phyloP scores from a whole-genome alignment of 1,140 invertebrate genomes.

The Pseudomyrmex flavicornis region DNA sequence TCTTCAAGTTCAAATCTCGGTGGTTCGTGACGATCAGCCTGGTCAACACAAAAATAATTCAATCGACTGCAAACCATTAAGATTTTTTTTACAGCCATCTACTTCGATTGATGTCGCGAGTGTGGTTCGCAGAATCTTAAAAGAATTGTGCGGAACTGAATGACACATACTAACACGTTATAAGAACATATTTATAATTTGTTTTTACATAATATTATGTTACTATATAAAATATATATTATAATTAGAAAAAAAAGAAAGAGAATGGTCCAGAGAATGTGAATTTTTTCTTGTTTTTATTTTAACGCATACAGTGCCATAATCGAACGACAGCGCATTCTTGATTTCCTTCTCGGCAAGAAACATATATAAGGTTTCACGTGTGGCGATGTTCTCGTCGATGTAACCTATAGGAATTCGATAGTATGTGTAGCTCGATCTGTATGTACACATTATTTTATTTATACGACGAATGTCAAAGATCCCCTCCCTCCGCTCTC shows the following conservation, averaged over 20 bases:
- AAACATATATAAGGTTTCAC: constrained; percentile 28
- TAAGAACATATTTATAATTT: too few relatives aligned
- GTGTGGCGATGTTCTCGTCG: constrained; percentile 27
- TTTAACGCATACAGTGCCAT: constrained; percentile 46
- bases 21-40: too few relatives aligned
- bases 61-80: too few relatives aligned
- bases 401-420: constrained; percentile 26
- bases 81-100: too few relatives aligned
- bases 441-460: constrained; percentile 48
- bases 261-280: constrained; percentile 23
- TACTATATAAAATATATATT: too few relatives aligned
- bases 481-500: constrained; percentile 59
- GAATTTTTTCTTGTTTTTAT: background rate
- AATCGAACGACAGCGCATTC: constrained; percentile 30
- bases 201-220: background rate
- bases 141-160: too few relatives aligned
- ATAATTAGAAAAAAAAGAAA: too few relatives aligned
- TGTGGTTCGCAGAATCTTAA: too few relatives aligned
- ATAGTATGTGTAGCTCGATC: constrained; percentile 52
- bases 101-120: too few relatives aligned
- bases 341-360: constrained; percentile 10
- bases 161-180: too few relatives aligned
- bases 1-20: too few relatives aligned
- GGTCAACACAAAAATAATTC: too few relatives aligned
- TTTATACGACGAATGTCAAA: constrained; percentile 42